phyloP scores from a whole-genome alignment of 1,140 invertebrate genomes.

The Pollicipes pollicipes region DNA sequence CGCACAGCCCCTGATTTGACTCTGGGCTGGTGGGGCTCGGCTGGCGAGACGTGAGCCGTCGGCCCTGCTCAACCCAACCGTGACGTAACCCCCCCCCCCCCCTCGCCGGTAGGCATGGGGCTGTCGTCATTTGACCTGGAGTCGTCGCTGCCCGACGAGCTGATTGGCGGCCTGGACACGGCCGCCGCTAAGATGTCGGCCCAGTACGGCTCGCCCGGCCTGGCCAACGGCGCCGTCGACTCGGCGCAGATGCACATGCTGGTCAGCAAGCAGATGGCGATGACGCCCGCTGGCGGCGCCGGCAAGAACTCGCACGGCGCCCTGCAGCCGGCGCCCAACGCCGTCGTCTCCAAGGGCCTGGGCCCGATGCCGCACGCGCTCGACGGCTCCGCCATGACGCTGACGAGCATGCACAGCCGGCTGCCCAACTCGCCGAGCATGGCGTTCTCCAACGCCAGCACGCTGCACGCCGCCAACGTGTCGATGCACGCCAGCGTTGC shows the following conservation, averaged over 20 bases:
- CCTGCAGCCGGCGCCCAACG: neutral
- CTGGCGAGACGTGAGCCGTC: too few relatives aligned
- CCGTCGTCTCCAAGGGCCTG: neutral
- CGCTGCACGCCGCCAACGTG: neutral
- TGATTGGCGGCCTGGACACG: neutral
- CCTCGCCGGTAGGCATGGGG: neutral
- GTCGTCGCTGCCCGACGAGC: neutral
- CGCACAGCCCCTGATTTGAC: too few relatives aligned
- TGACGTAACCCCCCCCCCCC: too few relatives aligned
- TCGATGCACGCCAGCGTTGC: neutral
- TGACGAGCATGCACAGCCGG: neutral
- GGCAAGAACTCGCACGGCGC: too few relatives aligned
- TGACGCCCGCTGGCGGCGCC: neutral
- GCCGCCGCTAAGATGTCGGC: neutral
- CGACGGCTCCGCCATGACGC: neutral
- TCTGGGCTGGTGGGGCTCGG: too few relatives aligned
- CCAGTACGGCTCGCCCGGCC: neutral
- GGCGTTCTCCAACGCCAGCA: neutral
- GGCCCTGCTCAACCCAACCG: too few relatives aligned
- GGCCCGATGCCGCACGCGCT: neutral
- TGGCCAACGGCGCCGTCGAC: neutral
- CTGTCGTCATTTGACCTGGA: conserved; percentile 4
- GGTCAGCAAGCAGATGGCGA: neutral
- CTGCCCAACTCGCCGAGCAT: neutral
- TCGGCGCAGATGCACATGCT: neutral